Percentiles rank a stretch among this genome's conserved stretches.
phyloP scores from a whole-genome alignment of 2,888 invertebrate genomes.

The Oscheius sp. region DNA sequence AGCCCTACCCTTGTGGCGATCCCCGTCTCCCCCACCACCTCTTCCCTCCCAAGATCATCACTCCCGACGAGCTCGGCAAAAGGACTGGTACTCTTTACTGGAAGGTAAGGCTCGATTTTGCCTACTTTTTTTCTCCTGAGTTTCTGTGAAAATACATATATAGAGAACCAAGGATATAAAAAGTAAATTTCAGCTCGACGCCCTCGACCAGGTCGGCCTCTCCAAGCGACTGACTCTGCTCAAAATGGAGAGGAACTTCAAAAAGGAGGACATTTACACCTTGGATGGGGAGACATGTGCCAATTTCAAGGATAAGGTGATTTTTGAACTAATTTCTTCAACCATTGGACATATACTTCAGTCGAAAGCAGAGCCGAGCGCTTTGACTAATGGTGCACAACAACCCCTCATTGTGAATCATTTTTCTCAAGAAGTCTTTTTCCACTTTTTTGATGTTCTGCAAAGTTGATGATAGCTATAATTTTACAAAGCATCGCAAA shows the following conservation, averaged over 20 bases:
- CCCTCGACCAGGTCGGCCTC: constrained; percentile 64
- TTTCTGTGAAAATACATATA: neutral
- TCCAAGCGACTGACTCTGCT: constrained; percentile 67
- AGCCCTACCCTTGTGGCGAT: constrained; percentile 80
- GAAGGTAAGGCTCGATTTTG: constrained; percentile 79
- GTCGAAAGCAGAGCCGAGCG: too few relatives aligned
- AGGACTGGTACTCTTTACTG: constrained; percentile 89
- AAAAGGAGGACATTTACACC: constrained; percentile 71
- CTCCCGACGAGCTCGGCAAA: constrained; percentile 80
- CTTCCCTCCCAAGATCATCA: constrained; percentile 82
- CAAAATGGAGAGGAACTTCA: constrained; percentile 69
- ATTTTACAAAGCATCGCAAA: too few relatives aligned
- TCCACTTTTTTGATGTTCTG: too few relatives aligned
- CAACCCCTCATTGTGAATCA: too few relatives aligned
- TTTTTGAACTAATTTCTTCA: neutral
- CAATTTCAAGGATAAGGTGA: constrained; percentile 70
- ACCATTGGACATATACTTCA: neutral
- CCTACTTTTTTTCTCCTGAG: neutral
- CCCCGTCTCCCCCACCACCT: constrained; percentile 87
- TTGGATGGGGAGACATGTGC: constrained; percentile 68
- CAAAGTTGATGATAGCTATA: too few relatives aligned
- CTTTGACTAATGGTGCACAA: too few relatives aligned
- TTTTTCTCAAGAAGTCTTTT: too few relatives aligned
- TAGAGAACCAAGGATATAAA: constrained; percentile 6
- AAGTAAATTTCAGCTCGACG: constrained; percentile 55